Conservation (phyloP, 2,797 vertebrate genomes). For the Tadarida brasiliensis region DNA sequence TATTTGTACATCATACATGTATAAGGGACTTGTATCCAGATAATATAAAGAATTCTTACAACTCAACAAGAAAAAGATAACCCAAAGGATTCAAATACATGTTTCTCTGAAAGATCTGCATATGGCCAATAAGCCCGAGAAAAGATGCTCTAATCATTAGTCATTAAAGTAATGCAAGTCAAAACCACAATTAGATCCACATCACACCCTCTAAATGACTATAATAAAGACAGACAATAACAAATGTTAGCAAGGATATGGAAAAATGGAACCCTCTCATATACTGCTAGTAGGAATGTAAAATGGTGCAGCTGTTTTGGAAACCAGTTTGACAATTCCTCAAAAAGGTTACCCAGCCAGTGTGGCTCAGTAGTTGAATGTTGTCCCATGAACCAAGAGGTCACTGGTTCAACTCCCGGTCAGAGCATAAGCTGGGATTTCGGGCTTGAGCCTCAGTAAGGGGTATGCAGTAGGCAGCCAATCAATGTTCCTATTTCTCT, state of each 20-base stretch:
- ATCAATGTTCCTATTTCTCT: no score
- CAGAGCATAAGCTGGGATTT: no score
- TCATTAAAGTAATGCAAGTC: not conserved
- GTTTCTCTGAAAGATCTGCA: not conserved
- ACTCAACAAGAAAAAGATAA: not conserved
- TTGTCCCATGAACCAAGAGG: no score
- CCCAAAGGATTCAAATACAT: not conserved
- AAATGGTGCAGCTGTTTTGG: not conserved
- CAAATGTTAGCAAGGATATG: not conserved
- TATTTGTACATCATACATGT: not conserved
- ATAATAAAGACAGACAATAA: not conserved
- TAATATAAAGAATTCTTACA: not conserved
- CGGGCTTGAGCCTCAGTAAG: no score
- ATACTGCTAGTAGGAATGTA: not conserved
- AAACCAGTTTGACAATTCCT: not conserved
- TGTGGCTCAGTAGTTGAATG: no score
- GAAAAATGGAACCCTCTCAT: not conserved
- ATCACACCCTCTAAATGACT: not conserved
- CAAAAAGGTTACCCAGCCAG: not conserved
- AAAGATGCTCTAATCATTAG: not conserved
- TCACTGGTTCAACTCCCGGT: no score
- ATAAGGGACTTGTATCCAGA: not conserved
- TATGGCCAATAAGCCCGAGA: not conserved
- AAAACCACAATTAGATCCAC: not conserved
- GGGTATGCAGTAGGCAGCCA: no score